Evolutionary conservation across 2,797 vertebrate species (phyloP).

Genomic region (Setipinna tenuifilis): DNA sequence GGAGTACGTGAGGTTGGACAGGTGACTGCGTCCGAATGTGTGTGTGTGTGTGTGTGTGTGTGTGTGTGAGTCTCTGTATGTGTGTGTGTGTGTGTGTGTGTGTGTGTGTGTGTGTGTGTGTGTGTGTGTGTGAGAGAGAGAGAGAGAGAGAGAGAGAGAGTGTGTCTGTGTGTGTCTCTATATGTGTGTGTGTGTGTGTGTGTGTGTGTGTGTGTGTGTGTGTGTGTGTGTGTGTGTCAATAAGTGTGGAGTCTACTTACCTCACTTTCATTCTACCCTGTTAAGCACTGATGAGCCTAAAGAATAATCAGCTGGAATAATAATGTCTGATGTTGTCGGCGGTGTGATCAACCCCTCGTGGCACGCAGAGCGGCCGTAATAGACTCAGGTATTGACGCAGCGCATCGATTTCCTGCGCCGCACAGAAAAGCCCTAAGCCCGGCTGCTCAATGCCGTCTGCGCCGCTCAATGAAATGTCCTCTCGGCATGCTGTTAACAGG

Average conservation of each 20-base stretch:
- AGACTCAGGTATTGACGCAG: background rate
- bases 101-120: too few species aligned
- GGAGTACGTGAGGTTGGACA: too few species aligned
- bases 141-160: too few species aligned
- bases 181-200: too few species aligned
- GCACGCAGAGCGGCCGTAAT: constrained; percentile 3
- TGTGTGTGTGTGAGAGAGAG: too few species aligned
- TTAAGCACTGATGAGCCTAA: background rate
- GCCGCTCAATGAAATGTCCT: background rate
- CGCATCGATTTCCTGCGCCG: background rate
- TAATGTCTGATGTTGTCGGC: background rate
- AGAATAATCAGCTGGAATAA: background rate
- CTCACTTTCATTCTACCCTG: background rate
- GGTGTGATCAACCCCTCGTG: background rate
- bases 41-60: background rate
- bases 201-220: too few species aligned
- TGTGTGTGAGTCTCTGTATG: too few species aligned
- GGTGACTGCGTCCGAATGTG: background rate
- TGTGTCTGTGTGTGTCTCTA: too few species aligned
- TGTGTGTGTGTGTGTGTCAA: too few species aligned
- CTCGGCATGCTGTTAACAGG: too few species aligned
- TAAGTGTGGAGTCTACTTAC: background rate
- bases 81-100: too few species aligned
- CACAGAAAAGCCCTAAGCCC: background rate
- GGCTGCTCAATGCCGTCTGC: background rate